A percentile compares a stretch with the other conserved stretches of the same genome.
These are phyloP conservation scores for Plecotus auritus DNA, from an alignment of 2,113 vertebrate genomes.

Conservation along the genomic window DNA sequence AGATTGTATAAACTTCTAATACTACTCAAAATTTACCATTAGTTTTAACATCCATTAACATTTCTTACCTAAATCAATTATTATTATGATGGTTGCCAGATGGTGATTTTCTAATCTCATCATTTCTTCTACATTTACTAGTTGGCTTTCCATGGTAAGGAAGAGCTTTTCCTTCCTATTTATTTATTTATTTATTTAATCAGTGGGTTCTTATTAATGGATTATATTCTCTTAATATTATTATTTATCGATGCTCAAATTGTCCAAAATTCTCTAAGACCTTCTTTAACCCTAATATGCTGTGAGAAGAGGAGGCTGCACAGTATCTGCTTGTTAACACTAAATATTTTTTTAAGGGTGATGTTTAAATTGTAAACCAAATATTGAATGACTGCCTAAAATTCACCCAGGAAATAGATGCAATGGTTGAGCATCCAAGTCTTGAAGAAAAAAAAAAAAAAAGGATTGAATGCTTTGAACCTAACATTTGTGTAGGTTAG, in stretches of 20 bases:
- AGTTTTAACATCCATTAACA: background rate
- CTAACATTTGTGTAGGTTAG: background rate
- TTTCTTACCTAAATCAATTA: background rate
- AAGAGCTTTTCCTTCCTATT: background rate
- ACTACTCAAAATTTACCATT: background rate
- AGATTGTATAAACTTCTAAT: background rate
- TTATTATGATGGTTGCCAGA: background rate
- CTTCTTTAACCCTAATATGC: background rate
- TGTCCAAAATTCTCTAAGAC: background rate
- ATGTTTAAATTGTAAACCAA: constrained; percentile 20
- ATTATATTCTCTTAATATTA: background rate
- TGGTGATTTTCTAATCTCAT: background rate
- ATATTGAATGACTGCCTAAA: background rate
- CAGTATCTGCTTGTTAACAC: background rate
- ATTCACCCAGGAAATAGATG: background rate
- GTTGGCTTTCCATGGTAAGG: background rate
- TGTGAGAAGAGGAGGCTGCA: background rate
- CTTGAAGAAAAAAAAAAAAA: background rate
- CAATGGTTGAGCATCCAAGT: background rate
- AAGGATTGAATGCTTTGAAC: background rate
- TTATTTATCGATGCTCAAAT: background rate
- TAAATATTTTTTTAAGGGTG: background rate
- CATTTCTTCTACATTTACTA: background rate
- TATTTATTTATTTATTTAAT: background rate
- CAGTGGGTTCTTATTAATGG: background rate